Evolutionary conservation across 2,888 invertebrate genomes (phyloP).

Genomic region (Cremastinae sp.): DNA sequence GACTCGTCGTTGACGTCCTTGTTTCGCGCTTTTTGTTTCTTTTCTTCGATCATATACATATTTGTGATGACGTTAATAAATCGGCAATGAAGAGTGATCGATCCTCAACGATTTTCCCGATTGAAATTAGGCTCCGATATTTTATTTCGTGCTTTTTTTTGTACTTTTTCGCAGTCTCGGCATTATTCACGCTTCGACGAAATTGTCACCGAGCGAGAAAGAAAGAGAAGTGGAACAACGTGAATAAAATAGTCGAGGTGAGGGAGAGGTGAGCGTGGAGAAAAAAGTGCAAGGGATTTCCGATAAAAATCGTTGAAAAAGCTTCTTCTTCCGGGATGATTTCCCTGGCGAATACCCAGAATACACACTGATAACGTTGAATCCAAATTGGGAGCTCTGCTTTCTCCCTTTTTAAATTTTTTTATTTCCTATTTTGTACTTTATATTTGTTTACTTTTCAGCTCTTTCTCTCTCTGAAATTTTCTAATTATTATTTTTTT

Average conservation of each 20-base stretch:
- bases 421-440: no score
- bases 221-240: constrained; percentile 22
- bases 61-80: constrained; percentile 30
- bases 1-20: no score
- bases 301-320: constrained; percentile 64
- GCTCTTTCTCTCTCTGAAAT: no score
- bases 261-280: constrained; percentile 13
- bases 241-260: constrained; percentile 18
- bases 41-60: neutral
- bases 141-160: no score
- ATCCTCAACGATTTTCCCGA: no score
- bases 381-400: constrained; percentile 24
- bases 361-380: constrained; percentile 7
- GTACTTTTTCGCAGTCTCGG: no score
- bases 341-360: constrained; percentile 48
- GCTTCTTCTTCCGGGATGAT: constrained; percentile 47
- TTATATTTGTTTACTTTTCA: no score
- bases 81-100: neutral
- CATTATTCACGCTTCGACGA: no score
- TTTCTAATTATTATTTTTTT: no score
- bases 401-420: no score
- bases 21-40: no score
- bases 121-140: constrained; percentile 37
- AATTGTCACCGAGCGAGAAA: neutral
- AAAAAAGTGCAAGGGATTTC: constrained; percentile 58